Evolutionary conservation across 2,113 vertebrate species (phyloP), one percentile per base, ranked within the genome.

Genomic region (Lycaon pictus): DNA sequence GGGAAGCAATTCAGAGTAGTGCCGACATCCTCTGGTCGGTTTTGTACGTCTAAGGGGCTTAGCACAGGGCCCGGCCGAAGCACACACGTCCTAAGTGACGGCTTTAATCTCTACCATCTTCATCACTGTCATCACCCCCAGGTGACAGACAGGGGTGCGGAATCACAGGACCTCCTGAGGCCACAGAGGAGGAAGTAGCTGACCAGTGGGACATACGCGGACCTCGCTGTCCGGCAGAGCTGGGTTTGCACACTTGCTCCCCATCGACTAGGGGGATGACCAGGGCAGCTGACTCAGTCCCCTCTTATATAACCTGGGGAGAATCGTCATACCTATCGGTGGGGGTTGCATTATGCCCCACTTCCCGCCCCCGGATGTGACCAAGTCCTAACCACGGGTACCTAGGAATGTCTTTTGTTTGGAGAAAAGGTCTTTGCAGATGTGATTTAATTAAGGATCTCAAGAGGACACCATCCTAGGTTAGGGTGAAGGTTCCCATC

Each of bases 201-300:
- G 25, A 62, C 17, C 11, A 2, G 37, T 6, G 29, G n/a, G 81
- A 17, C 0, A 7, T 2, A 5, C 0, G 2, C 0, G 76, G 32
- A 15, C 71, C 0, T 0, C 0, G 7, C 10, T 27, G 63, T 35
- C 65, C 20, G 17, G 2, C 60, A 27, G n/a, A 53, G 43, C n/a
- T 9, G 15, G 2, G 11, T 12, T 5, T 29, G 15, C 5, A 2
- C 32, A 51, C 32, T 76, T 48, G 27, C 58, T 84, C 62, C 8
- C 72, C 74, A 13, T 22, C 3, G 23, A 9, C 22, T 7, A 25
- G 80, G 4, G n/a, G 11, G 37, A 8, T 7, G 15, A 35, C 17
- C 5, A 1, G 43, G 63, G 29, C 51, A 23, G 32, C 29, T 20
- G 22, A 32, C 43, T 3, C 37, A 5, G 13, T 16, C 29, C 43